phyloP scores from a whole-genome alignment of 2,797 vertebrate genomes.

The Ptychobarbus kaznakovi region DNA sequence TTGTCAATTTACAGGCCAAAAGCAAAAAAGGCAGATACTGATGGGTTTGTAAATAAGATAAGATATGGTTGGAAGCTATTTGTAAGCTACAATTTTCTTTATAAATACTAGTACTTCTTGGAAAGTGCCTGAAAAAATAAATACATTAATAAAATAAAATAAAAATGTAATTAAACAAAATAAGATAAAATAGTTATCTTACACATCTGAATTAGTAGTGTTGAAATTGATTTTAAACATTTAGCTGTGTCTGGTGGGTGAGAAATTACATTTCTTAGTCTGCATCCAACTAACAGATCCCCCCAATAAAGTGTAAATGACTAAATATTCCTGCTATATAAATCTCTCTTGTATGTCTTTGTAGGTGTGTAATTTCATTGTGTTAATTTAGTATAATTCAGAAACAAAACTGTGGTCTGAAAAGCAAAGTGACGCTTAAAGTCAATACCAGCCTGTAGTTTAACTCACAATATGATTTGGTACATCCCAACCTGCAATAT shows the following conservation, averaged over 20 bases:
- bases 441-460: too few species aligned
- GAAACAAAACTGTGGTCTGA: background rate
- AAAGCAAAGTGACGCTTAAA: background rate
- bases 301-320: background rate
- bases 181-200: background rate
- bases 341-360: background rate
- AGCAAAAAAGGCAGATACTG: background rate
- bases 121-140: background rate
- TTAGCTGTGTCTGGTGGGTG: background rate
- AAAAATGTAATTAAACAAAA: background rate
- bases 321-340: background rate
- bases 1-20: background rate
- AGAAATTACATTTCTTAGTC: background rate
- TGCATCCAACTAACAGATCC: background rate
- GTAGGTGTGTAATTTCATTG: background rate
- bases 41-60: background rate
- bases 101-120: background rate
- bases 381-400: too few species aligned
- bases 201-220: background rate
- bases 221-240: background rate
- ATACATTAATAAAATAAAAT: background rate
- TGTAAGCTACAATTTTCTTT: too few species aligned
- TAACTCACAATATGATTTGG: too few species aligned
- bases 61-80: too few species aligned
- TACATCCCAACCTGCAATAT: background rate